Percentiles rank a stretch among this genome's conserved stretches.
phyloP scores from a whole-genome alignment of 2,888 invertebrate genomes.

The Julus scandinavius region DNA sequence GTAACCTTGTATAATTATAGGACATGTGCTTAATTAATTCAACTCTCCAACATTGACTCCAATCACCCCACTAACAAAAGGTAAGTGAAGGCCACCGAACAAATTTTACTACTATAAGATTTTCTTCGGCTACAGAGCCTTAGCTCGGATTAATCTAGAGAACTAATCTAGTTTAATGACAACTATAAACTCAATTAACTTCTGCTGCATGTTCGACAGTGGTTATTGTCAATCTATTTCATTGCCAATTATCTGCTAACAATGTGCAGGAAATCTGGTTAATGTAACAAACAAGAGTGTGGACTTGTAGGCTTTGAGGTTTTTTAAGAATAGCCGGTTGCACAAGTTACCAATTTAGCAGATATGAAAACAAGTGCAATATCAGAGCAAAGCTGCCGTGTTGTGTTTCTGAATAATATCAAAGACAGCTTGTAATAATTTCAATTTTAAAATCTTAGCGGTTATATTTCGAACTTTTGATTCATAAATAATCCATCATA shows the following conservation, averaged over 20 bases:
- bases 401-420: no score
- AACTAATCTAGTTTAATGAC: not conserved
- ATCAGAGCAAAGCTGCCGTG: no score
- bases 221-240: not conserved
- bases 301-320: not conserved
- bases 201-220: not conserved
- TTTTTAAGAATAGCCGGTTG: not conserved
- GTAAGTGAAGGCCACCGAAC: not conserved
- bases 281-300: not conserved
- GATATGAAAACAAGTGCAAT: no score
- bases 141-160: not conserved
- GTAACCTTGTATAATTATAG: conserved; percentile 1
- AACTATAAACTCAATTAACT: not conserved
- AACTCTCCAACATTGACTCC: not conserved
- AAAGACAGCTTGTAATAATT: no score
- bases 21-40: not conserved
- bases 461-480: not conserved
- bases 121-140: not conserved
- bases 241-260: not conserved
- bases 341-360: not conserved
- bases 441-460: no score
- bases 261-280: not conserved
- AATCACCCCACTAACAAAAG: not conserved
- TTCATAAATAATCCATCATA: no score
- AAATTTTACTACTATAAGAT: not conserved